A percentile compares a stretch with the other conserved stretches of the same genome.
Conservation (phyloP, 2,797 vertebrate species). For the Darevskia nairensis region DNA sequence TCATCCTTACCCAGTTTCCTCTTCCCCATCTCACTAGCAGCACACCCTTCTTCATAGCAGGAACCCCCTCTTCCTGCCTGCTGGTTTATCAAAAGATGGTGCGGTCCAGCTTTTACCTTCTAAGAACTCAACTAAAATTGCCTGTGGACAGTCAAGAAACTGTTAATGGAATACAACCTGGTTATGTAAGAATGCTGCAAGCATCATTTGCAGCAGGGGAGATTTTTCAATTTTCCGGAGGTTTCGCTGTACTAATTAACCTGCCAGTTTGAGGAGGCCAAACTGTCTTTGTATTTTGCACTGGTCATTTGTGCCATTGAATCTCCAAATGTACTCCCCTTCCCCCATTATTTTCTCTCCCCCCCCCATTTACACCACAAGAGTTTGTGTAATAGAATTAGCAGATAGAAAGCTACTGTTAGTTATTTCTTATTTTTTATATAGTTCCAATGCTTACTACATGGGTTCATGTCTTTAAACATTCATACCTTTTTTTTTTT, state of each 20-base stretch:
- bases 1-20: conserved; percentile 10
- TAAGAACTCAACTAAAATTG: neutral
- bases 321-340: neutral
- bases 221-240: neutral
- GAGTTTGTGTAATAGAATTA: neutral
- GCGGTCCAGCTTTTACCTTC: conserved; percentile 13
- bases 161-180: neutral
- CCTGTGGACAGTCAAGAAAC: conserved; percentile 22
- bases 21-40: conserved; percentile 9
- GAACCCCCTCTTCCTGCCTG: neutral
- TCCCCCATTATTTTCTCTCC: neutral
- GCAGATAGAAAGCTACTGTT: neutral
- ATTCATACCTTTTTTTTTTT: no score
- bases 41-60: neutral
- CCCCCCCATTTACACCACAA: neutral
- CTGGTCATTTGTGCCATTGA: neutral
- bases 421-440: neutral
- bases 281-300: neutral
- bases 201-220: neutral
- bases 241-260: neutral
- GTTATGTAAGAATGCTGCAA: neutral
- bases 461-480: neutral
- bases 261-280: neutral
- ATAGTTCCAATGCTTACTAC: neutral
- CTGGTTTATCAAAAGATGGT: neutral